Evolutionary conservation across 2,888 invertebrate species (phyloP), one percentile per base, ranked within the genome.

Genomic region (Mellilla xanthometata): DNA sequence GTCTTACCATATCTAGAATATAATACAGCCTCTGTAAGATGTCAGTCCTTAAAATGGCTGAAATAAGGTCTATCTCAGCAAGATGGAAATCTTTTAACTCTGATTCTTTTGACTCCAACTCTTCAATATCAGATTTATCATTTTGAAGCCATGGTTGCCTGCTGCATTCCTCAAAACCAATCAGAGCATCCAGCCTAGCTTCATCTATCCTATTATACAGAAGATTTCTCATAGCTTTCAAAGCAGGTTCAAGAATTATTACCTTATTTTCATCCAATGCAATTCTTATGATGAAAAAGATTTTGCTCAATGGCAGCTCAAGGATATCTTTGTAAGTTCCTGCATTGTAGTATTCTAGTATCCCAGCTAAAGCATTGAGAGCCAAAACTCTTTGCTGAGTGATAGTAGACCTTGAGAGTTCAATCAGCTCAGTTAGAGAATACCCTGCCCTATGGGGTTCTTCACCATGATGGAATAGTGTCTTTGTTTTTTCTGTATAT

Each of bases 361-460:
- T 93, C 44, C 96, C 95, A 3, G 95, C 94, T 22, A 98, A 86
- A 0, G 95, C 94, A 47, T 93, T 93, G 9, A 98, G 86, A 1
- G 97, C 96, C 39, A 95, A 90, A 0, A 94, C 92, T 62, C 97
- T 91, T 80, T 99, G 98, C 65, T 97, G 97, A 10, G 92, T 91
- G n/a, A 96, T 90, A 29, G 94, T 91, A 0, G 95, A 95, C 65
- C 94, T 88, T 22, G 94, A 93, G 1, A 98, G 81, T 52, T 95
- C 94, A 62, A 98, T 93, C 0, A 98, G 77, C 81, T 99, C 99
- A 57, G 95, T 95, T 7, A 99, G 76, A 0, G 97, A 94, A 76
- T 98, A 99, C 0, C 98, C 98, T 1, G 98, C 96, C 49, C 97
- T 91, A 50, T 94, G 95, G 4, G 97, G 95, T 75, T 99, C 98